These are phyloP conservation scores for Calyptomena viridis DNA, from an alignment of 2,113 vertebrate species.

Conservation along the genomic window DNA sequence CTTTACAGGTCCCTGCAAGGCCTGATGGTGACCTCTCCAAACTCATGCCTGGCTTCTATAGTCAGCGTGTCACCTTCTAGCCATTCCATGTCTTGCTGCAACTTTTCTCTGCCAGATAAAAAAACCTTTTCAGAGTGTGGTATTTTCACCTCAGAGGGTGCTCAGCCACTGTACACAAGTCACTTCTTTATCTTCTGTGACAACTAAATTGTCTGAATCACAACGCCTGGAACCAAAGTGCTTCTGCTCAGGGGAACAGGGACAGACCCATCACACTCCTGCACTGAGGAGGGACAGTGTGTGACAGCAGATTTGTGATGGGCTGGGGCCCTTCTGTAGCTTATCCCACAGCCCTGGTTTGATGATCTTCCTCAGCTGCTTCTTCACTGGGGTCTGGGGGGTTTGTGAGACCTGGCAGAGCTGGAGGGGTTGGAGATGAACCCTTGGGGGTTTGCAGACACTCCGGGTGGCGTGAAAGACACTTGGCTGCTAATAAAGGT, in stretches of 20 bases:
- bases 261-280: background rate
- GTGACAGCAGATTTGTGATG: background rate
- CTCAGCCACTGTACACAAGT: background rate
- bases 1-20: background rate
- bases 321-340: background rate
- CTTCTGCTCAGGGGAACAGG: background rate
- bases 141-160: background rate
- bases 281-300: fast-evolving
- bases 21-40: background rate
- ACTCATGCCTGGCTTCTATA: background rate
- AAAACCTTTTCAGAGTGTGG: background rate
- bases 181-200: background rate
- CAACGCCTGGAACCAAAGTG: background rate
- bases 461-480: background rate
- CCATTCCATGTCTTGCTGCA: background rate
- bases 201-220: background rate
- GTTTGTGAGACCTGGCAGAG: background rate
- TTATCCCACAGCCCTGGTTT: background rate
- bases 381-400: background rate
- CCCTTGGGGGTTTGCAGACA: background rate
- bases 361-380: background rate
- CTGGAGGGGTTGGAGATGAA: background rate
- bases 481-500: background rate
- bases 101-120: background rate
- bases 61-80: background rate